A percentile compares a stretch with the other conserved stretches of the same genome.
Conservation (phyloP, 2,797 vertebrate species). For the Crax fasciolata region DNA sequence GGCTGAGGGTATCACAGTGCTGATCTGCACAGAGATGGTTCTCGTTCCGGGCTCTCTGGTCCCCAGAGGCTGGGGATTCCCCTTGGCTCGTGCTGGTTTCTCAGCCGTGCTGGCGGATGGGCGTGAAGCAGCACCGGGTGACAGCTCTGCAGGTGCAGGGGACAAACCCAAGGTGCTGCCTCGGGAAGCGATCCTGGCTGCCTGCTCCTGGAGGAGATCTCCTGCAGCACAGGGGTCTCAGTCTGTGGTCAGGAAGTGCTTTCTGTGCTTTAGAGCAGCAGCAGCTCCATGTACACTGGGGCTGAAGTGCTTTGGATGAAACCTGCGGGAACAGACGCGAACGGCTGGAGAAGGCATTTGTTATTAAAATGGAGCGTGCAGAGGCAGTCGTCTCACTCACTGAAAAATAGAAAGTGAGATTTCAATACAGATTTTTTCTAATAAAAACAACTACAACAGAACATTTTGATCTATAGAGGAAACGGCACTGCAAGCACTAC, state of each 20-base stretch:
- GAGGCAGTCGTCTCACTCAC: not conserved
- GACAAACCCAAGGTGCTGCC: not conserved
- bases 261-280: not conserved
- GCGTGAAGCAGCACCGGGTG: accelerated
- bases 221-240: not conserved
- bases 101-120: not conserved
- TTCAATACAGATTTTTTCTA: not conserved
- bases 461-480: not conserved
- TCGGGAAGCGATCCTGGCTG: no score
- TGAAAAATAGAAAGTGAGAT: not conserved
- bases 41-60: not conserved
- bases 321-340: not conserved
- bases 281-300: accelerated
- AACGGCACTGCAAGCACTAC: not conserved
- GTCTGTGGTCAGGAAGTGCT: not conserved
- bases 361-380: not conserved
- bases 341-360: not conserved
- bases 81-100: not conserved
- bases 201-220: not conserved
- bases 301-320: not conserved
- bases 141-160: accelerated
- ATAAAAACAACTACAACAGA: not conserved
- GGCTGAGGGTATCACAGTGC: not conserved
- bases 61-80: accelerated
- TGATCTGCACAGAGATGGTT: not conserved